Evolutionary conservation across 2,888 invertebrate genomes (phyloP).

Genomic region (Amphipoea oculea): DNA sequence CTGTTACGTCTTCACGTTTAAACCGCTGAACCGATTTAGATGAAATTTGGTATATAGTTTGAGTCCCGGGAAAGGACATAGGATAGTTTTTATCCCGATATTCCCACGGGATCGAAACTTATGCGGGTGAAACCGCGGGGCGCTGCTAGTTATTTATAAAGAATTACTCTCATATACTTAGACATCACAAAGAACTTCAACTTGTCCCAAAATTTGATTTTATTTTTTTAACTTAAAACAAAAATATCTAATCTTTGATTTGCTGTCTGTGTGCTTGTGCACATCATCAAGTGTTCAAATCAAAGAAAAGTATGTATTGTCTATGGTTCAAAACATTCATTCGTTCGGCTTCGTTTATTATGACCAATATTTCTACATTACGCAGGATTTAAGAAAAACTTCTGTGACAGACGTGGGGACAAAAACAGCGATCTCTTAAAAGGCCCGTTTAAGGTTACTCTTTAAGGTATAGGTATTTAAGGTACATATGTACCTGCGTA

Average conservation of each 20-base stretch:
- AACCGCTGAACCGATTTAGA: too few relatives aligned
- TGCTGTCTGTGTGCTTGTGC: neutral
- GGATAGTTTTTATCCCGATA: too few relatives aligned
- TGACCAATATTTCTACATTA: neutral
- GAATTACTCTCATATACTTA: neutral
- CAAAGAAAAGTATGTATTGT: neutral
- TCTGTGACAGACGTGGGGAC: slow-evolving; percentile 2
- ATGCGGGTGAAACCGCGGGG: too few relatives aligned
- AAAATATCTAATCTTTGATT: neutral
- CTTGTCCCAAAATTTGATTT: neutral
- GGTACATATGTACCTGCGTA: neutral
- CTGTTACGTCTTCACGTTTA: too few relatives aligned
- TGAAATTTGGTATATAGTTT: too few relatives aligned
- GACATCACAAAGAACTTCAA: neutral
- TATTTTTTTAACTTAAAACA: too few relatives aligned
- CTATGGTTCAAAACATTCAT: neutral
- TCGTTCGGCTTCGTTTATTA: neutral
- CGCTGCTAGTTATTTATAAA: too few relatives aligned
- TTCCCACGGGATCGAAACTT: too few relatives aligned
- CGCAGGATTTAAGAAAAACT: slow-evolving; percentile 1
- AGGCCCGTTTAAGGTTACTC: neutral
- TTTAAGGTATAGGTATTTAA: neutral
- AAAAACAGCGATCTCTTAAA: slow-evolving; percentile 8
- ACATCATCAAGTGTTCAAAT: too few relatives aligned
- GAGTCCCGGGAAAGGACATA: too few relatives aligned